These are phyloP conservation scores for Oncorhynchus tshawytscha DNA, from an alignment of 2,113 vertebrate species.

Conservation along the genomic window DNA sequence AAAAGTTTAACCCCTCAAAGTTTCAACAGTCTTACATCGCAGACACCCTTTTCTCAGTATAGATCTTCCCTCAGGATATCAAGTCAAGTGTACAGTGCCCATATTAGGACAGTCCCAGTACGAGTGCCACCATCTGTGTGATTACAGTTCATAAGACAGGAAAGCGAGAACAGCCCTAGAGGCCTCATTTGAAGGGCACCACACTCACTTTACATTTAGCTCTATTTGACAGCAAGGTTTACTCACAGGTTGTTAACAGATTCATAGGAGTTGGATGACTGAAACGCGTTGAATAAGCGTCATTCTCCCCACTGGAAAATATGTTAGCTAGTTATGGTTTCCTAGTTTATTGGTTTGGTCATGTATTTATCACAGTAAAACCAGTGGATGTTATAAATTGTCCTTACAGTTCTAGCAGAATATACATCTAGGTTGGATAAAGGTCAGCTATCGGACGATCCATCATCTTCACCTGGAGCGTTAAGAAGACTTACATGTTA, in stretches of 20 bases:
- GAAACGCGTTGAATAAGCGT: too few species aligned
- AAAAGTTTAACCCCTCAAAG: too few species aligned
- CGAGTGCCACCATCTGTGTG: conserved; percentile 17
- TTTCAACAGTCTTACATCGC: too few species aligned
- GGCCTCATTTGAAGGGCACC: conserved; percentile 12
- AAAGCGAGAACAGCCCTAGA: not conserved
- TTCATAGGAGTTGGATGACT: too few species aligned
- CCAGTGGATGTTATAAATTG: not conserved
- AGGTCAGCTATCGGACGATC: conserved; percentile 16
- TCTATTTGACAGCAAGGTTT: conserved; percentile 13
- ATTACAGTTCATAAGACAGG: conserved; percentile 31
- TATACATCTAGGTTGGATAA: conserved; percentile 9
- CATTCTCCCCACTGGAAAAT: too few species aligned
- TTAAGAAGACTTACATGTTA: conserved; percentile 4
- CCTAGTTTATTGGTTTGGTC: too few species aligned
- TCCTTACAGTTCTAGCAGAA: not conserved
- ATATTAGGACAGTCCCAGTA: not conserved
- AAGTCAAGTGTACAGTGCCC: not conserved
- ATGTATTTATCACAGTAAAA: not conserved
- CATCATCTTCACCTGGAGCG: conserved; percentile 11
- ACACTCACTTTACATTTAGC: conserved; percentile 6
- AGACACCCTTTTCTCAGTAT: not conserved
- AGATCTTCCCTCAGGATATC: not conserved
- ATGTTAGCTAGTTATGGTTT: too few species aligned
- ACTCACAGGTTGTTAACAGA: not conserved